Percentiles rank a stretch among this genome's conserved stretches.
phyloP scores from a whole-genome alignment of 2,888 invertebrate genomes.

The Yponomeuta sedellus region DNA sequence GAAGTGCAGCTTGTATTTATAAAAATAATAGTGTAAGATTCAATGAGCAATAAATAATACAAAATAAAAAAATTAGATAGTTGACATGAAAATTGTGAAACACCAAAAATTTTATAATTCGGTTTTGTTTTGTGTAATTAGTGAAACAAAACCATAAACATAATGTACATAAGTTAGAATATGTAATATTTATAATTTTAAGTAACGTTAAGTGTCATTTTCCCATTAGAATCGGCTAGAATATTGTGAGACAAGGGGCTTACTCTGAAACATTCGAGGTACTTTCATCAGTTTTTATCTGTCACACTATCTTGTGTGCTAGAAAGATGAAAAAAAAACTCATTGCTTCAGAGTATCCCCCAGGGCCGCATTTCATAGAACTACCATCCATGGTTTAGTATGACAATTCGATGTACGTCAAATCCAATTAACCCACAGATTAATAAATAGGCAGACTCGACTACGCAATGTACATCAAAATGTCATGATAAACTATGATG shows the following conservation, averaged over 20 bases:
- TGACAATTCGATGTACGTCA: too few species aligned
- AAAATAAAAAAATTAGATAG: not conserved
- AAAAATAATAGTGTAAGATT: not conserved
- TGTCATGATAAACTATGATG: too few species aligned
- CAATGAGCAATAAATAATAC: not conserved
- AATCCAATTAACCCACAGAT: too few species aligned
- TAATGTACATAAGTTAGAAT: constrained; percentile 55
- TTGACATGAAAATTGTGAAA: constrained; percentile 1
- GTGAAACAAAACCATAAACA: constrained; percentile 18
- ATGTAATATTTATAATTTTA: constrained; percentile 10
- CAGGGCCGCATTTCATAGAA: too few species aligned
- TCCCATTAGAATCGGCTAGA: constrained; percentile 53
- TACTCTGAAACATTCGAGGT: not conserved
- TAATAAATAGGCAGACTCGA: too few species aligned
- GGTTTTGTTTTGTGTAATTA: not conserved
- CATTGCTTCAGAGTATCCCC: not conserved
- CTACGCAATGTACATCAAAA: too few species aligned
- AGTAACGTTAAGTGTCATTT: constrained; percentile 31
- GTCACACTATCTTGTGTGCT: too few species aligned
- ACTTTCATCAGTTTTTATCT: too few species aligned
- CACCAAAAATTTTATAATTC: not conserved
- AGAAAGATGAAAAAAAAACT: not conserved
- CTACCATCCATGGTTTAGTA: too few species aligned
- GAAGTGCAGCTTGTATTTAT: not conserved
- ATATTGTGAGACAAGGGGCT: constrained; percentile 23